Conservation (phyloP, 2,797 vertebrate genomes). For the Meda fulgida region DNA sequence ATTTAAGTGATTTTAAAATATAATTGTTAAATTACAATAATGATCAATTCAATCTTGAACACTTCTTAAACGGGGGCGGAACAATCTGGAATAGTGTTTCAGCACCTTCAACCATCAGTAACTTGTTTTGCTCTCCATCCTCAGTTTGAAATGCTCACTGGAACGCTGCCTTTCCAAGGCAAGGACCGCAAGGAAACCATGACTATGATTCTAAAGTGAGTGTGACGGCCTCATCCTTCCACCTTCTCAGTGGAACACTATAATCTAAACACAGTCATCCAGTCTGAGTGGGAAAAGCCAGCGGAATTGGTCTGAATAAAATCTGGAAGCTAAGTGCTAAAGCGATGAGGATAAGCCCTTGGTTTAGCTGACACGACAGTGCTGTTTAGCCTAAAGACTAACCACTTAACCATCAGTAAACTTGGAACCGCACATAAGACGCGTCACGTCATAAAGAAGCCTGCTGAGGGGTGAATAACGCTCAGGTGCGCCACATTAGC, state of each 20-base stretch:
- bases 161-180: constrained; percentile 97
- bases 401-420: constrained; percentile 51
- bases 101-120: neutral
- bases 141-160: constrained; percentile 98
- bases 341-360: constrained; percentile 22
- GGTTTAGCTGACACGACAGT: constrained; percentile 33
- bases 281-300: constrained; percentile 7
- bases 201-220: constrained; percentile 99
- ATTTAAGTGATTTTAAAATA: neutral
- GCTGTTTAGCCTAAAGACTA: constrained; percentile 31
- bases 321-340: constrained; percentile 32
- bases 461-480: constrained; percentile 7
- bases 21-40: neutral
- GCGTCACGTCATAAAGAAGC: neutral
- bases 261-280: constrained; percentile 31
- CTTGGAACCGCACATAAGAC: constrained; percentile 30
- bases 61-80: neutral
- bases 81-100: neutral
- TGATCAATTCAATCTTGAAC: neutral
- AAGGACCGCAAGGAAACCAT: constrained; percentile 99
- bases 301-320: constrained; percentile 2
- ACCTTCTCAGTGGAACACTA: neutral
- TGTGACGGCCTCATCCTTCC: constrained; percentile 59
- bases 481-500: neutral
- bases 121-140: constrained; percentile 34